These are phyloP conservation scores for Subanguina moxae DNA, from an alignment of 1,140 invertebrate species.

Conservation along the genomic window DNA sequence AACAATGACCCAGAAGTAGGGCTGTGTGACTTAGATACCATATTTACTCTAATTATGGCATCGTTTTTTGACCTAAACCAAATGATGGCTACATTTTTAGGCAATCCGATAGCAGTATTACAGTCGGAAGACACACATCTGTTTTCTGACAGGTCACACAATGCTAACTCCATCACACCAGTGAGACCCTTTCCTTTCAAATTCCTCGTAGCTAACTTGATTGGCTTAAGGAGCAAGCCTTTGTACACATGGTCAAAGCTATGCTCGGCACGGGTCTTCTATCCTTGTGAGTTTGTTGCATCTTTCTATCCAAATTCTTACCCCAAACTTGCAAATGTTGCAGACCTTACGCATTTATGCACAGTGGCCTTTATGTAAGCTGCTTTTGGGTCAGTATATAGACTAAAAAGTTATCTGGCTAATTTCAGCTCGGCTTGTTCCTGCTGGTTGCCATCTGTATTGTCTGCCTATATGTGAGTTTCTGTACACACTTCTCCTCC, in stretches of 20 bases:
- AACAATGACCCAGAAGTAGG: too few species aligned
- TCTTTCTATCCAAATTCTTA: not conserved
- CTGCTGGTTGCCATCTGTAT: constrained; percentile 46
- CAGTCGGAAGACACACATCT: constrained; percentile 36
- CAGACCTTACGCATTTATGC: constrained; percentile 51
- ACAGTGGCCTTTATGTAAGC: constrained; percentile 52
- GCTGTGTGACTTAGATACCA: too few species aligned
- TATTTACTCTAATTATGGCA: too few species aligned
- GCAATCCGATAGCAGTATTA: not conserved
- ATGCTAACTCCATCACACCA: constrained; percentile 40
- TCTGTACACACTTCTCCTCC: too few species aligned
- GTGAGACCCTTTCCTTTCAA: not conserved
- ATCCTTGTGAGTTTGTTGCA: constrained; percentile 21
- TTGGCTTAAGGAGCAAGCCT: constrained; percentile 39
- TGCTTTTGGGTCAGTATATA: not conserved
- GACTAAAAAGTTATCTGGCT: not conserved
- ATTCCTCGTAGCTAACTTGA: not conserved
- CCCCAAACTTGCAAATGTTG: too few species aligned
- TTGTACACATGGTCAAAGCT: constrained; percentile 57
- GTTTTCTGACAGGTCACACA: constrained; percentile 31
- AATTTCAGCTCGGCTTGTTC: constrained; percentile 47
- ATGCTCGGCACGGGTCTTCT: constrained; percentile 56
- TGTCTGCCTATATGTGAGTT: constrained; percentile 43
- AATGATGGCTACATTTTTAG: not conserved
- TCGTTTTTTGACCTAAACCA: too few species aligned